Percentiles rank a stretch among this genome's conserved stretches.
Evolutionary conservation across 1,140 invertebrate species (phyloP).

Genomic region (Lepidurus packardi): DNA sequence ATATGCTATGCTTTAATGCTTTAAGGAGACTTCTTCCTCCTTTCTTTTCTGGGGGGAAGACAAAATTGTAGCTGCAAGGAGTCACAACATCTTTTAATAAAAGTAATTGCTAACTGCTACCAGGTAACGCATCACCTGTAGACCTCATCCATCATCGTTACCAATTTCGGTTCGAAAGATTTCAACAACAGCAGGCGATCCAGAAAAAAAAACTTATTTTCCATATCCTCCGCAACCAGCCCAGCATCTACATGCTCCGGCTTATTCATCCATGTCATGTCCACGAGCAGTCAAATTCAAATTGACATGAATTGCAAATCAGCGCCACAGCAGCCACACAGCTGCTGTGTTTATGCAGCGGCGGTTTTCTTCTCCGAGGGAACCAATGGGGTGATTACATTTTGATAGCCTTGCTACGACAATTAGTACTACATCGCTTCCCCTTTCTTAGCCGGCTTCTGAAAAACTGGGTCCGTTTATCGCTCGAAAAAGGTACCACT

Average conservation of each 20-base stretch:
- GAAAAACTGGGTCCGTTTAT: not conserved
- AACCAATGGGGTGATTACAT: constrained; percentile 9
- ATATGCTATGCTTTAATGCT: too few relatives aligned
- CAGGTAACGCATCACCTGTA: too few relatives aligned
- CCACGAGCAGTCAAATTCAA: constrained; percentile 15
- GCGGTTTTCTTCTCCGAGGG: not conserved
- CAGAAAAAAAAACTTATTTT: not conserved
- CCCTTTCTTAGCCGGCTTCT: not conserved
- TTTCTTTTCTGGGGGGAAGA: too few relatives aligned
- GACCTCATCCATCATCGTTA: too few relatives aligned
- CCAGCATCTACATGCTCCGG: not conserved
- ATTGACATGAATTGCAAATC: constrained; percentile 22
- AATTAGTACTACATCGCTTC: constrained; percentile 1
- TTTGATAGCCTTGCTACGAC: not conserved
- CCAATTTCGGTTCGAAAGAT: too few relatives aligned
- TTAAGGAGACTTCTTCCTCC: too few relatives aligned
- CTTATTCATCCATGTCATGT: constrained; percentile 5
- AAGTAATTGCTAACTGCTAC: too few relatives aligned
- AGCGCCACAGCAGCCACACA: not conserved
- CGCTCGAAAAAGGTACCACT: not conserved
- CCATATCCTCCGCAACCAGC: not conserved
- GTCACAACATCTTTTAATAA: too few relatives aligned
- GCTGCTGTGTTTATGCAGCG: not conserved
- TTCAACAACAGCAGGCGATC: too few relatives aligned
- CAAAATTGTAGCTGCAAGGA: too few relatives aligned